Evolutionary conservation across 2,113 vertebrate species (phyloP).

Genomic region (Cricetomys ansorgei): DNA sequence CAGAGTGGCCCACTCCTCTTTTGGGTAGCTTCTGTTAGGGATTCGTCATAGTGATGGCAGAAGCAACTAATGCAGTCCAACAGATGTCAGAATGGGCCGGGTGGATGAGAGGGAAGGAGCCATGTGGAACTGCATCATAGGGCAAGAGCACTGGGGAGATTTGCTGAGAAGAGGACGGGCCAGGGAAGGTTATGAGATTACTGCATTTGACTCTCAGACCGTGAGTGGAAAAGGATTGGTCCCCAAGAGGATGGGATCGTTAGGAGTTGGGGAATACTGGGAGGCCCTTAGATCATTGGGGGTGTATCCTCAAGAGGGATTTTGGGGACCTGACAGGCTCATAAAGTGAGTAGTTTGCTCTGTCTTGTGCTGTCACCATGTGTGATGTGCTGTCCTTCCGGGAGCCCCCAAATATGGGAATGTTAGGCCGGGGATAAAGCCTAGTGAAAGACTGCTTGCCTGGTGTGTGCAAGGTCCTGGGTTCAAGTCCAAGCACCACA

Average conservation of each 20-base stretch:
- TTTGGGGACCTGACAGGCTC: neutral
- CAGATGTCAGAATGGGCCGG: neutral
- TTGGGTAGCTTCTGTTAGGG: neutral
- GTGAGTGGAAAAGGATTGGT: too few species aligned
- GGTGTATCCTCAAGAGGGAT: neutral
- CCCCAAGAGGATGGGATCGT: neutral
- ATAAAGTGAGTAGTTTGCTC: neutral
- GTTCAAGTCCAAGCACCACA: neutral
- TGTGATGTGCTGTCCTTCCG: neutral
- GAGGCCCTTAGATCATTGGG: neutral
- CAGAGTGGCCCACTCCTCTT: neutral
- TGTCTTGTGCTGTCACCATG: accelerated
- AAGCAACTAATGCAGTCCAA: neutral
- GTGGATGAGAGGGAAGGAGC: neutral
- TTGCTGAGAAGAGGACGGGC: neutral
- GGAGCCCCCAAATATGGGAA: neutral
- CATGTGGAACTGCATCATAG: accelerated
- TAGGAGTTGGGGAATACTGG: neutral
- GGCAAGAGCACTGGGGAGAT: accelerated
- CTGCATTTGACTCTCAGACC: neutral
- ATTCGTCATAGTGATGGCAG: neutral
- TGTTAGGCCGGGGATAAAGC: neutral
- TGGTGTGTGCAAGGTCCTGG: neutral
- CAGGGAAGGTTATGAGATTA: neutral
- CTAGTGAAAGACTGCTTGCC: neutral